Evolutionary conservation across 2,888 invertebrate genomes (phyloP), one percentile per base, ranked within the genome.

Genomic region (Pterostichus madidus): DNA sequence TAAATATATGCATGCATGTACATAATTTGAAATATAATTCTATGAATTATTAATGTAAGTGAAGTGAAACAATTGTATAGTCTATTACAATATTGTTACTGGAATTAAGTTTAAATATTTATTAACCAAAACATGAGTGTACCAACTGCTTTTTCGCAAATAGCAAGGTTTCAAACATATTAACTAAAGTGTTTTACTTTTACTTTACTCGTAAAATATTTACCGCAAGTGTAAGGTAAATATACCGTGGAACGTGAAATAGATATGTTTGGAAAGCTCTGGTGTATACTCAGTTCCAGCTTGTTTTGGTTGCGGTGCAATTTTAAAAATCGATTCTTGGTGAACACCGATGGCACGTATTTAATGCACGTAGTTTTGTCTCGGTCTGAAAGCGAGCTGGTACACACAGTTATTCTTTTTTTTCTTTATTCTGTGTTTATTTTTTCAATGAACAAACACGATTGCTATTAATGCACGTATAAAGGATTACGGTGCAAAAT

Each of bases 241-340:
- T 71, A 44, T 39, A 39, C 35, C 39, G 44, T 10, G 39, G 5
- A 44, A 71, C 39, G 44, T 39, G 68, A 71, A 71, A 71, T 71
- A 71, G 68, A 71, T 71, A 11, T 71, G 68, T 71, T 71, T 71
- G 68, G 44, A 71, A 71, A 44, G 17, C 75, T 49, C 52, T 75
- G 75, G 75, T 24, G 77, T 56, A 31, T 71, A 77, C 39, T 17
- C 35, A 52, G 53, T 32, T 32, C 56, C 75, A 49, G 77, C 53
- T 77, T 77, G 56, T 77, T 77, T 77, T 53, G 56, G 53, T 77
- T 77, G 56, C 56, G 77, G 77, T 77, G 53, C 77, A 77, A 56
- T 77, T 77, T 77, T 56, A 77, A 77, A 77, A 77, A 77, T 77
- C 77, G 77, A 77, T 77, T 77, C 53, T 39, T 49, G 31, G 77